Base-by-base conservation (phyloP, 2,797 vertebrate genomes). In the Antennarius maculatus region DNA sequence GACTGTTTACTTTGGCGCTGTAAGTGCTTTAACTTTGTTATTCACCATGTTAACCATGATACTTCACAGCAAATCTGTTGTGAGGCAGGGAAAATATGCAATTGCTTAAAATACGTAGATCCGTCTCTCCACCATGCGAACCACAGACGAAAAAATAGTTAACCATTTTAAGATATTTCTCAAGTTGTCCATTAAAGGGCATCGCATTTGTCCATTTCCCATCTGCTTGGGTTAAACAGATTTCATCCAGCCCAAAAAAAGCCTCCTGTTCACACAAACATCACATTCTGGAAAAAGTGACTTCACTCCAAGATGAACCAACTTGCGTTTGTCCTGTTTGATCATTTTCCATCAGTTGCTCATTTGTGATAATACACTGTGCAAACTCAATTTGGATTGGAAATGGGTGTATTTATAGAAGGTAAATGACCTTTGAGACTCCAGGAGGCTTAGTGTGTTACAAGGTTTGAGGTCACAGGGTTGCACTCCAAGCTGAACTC, bases 131-230 rank as follows among this genome's bases (percentile, higher is more conserved):
- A 60, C 42, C 69, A 62, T 79, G 81, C 69, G 76, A 85, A 71
- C 41, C 39, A 28, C 71, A 55, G 59, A n/a, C 27, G 76, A 81
- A 66, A 59, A 68, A 75, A 76, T 48, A 55, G 77, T 62, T 71
- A 69, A 72, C 85, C 90, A 90, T 90, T 92, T 89, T 86, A 73
- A 86, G 76, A 86, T 79, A 46, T 66, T 71, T 65, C 79, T 69
- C 82, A 83, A 86, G 75, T 66, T 17, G 74, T 67, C 80, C 79
- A 84, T 86, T 67, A 82, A 90, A 90, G 69, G 80, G 61, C 79
- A 90, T 71, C 63, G 51, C 48, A 66, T 48, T 84, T 86, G 86
- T 85, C 84, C 77, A 86, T 82, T 87, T 70, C 61, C 77, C 62
- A 76, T 66, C 58, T 58, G 73, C 55, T 76, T 68, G 53, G 0